Conservation (phyloP, 2,888 invertebrate species). For the Leptinotarsa tumamoca region DNA sequence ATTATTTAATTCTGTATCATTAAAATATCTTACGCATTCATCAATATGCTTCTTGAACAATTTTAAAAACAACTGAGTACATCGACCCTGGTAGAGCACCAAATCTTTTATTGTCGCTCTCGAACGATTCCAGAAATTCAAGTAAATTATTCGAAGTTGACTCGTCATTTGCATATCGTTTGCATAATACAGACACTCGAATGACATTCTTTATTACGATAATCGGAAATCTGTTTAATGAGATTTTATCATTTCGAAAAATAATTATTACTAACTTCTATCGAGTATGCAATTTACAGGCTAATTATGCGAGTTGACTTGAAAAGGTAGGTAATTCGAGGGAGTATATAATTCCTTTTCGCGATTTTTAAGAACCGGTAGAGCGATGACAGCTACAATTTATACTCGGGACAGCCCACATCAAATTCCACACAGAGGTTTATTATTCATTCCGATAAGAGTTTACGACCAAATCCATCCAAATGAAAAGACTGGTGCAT, state of each 20-base stretch:
- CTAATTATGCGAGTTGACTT: conserved; percentile 33
- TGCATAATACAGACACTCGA: conserved; percentile 30
- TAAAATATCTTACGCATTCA: not conserved
- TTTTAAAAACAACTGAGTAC: not conserved
- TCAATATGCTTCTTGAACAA: not conserved
- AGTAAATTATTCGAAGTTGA: conserved; percentile 17
- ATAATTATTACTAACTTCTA: conserved; percentile 28
- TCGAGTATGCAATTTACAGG: conserved; percentile 32
- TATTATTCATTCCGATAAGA: conserved; percentile 34
- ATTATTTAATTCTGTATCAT: not conserved
- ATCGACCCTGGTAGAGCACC: not conserved
- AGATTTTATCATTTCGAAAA: conserved; percentile 31
- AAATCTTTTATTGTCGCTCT: conserved; percentile 3
- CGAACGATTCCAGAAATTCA: conserved; percentile 1
- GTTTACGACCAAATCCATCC: conserved; percentile 30
- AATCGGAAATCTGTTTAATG: conserved; percentile 33
- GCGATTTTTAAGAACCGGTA: conserved; percentile 30
- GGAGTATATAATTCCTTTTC: conserved; percentile 8
- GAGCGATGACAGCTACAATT: conserved; percentile 22
- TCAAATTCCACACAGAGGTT: conserved; percentile 24
- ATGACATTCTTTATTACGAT: conserved; percentile 36
- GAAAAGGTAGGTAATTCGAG: conserved; percentile 23
- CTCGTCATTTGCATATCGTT: conserved; percentile 32
- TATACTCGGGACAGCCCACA: conserved; percentile 23
- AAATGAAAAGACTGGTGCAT: conserved; percentile 5